Percentiles rank a stretch among this genome's conserved stretches.
Evolutionary conservation across 2,113 vertebrate species (phyloP).

Genomic region (Datnioides undecimradiatus): DNA sequence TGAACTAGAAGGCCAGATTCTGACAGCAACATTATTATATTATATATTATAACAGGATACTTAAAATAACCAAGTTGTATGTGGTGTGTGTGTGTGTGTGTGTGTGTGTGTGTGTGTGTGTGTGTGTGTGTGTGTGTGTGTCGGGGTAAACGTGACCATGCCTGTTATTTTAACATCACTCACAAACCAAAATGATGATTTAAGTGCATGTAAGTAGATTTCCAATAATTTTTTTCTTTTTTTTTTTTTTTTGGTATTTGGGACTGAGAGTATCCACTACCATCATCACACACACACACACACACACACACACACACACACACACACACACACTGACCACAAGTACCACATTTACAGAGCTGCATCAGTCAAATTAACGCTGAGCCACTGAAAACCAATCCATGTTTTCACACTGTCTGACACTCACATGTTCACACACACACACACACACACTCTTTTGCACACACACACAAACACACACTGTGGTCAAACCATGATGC

Average conservation of each 20-base stretch:
- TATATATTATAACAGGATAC: constrained; percentile 37
- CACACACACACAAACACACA: constrained; percentile 5
- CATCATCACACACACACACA: constrained; percentile 13
- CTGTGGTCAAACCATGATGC: constrained; percentile 14
- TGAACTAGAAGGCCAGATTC: constrained; percentile 10
- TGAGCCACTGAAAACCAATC: constrained; percentile 68
- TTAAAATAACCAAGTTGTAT: background rate
- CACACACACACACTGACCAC: constrained; percentile 41
- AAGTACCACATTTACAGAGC: constrained; percentile 58
- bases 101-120: constrained; percentile 17
- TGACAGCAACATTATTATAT: constrained; percentile 28
- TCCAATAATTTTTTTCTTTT: constrained; percentile 44
- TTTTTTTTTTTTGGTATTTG: constrained; percentile 36
- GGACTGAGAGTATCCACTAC: constrained; percentile 17
- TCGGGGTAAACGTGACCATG: background rate
- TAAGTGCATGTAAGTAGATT: constrained; percentile 66
- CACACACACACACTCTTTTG: background rate
- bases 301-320: constrained; percentile 19
- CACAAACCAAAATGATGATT: constrained; percentile 58
- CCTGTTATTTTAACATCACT: constrained; percentile 59
- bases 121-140: constrained; percentile 17
- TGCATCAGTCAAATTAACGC: constrained; percentile 69
- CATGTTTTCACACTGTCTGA: constrained; percentile 30
- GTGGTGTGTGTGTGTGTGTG: constrained; percentile 11
- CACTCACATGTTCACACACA: background rate